Conservation (phyloP, 1,140 invertebrate species). For the Hermetia illucens region DNA sequence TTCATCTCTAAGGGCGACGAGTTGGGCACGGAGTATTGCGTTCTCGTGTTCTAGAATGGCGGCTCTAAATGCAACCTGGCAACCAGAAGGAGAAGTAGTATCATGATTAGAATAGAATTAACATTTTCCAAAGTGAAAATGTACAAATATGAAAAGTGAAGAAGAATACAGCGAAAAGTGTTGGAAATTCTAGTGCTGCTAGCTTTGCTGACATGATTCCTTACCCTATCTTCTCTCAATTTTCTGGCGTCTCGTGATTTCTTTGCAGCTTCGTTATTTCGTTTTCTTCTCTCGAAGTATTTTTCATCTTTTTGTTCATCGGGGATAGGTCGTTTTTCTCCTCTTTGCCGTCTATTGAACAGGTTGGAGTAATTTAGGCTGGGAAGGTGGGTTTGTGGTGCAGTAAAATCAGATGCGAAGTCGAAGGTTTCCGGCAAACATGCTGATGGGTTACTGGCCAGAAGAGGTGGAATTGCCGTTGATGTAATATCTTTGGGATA, state of each 20-base stretch:
- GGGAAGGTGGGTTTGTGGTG: constrained; percentile 13
- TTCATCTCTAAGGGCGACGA: constrained; percentile 67
- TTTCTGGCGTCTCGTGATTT: constrained; percentile 76
- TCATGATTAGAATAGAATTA: constrained; percentile 4
- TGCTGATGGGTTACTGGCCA: constrained; percentile 8
- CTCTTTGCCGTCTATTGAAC: constrained; percentile 41
- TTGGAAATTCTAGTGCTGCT: not conserved
- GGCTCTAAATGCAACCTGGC: constrained; percentile 66
- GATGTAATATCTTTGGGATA: constrained; percentile 16
- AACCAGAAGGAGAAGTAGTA: constrained; percentile 15
- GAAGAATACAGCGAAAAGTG: not conserved
- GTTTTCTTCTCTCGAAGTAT: constrained; percentile 71
- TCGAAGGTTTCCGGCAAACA: constrained; percentile 8
- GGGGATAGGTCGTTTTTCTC: constrained; percentile 77
- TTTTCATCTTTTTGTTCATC: constrained; percentile 76
- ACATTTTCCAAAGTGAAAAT: too few relatives aligned
- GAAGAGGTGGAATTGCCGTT: constrained; percentile 13
- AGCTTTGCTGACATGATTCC: not conserved
- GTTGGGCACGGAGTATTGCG: constrained; percentile 63
- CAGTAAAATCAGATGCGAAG: constrained; percentile 25
- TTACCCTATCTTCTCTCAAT: constrained; percentile 53
- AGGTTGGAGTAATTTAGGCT: not conserved
- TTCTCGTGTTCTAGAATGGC: constrained; percentile 75
- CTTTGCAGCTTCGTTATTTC: constrained; percentile 85
- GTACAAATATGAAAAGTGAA: not conserved